Evolutionary conservation across 2,888 invertebrate genomes (phyloP).

Genomic region (Cheilosia pagana): DNA sequence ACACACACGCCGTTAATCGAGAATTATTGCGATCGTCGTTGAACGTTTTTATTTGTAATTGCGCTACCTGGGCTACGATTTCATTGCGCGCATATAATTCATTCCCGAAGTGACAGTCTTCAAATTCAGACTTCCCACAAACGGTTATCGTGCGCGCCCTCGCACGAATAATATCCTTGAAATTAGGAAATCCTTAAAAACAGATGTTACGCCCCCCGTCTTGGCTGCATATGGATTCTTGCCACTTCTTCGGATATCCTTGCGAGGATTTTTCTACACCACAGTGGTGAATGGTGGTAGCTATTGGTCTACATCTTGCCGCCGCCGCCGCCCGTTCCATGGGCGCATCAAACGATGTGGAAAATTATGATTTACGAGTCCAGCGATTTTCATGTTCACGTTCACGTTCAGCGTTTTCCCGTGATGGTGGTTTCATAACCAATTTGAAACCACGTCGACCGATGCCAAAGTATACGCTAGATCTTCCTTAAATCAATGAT

Average conservation of each 20-base stretch:
- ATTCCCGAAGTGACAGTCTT: conserved; percentile 67
- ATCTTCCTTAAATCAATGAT: conserved; percentile 74
- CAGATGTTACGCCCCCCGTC: conserved; percentile 69
- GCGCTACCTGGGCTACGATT: conserved; percentile 70
- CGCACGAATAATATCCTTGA: conserved; percentile 73
- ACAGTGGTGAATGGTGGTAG: conserved; percentile 2
- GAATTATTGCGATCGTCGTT: conserved; percentile 64
- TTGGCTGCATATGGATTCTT: conserved; percentile 57
- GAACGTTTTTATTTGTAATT: conserved; percentile 65
- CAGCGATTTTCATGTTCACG: conserved; percentile 45
- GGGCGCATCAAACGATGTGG: conserved; percentile 76
- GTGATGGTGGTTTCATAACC: conserved; percentile 38
- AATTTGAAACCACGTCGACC: conserved; percentile 47
- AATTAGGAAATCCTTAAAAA: conserved; percentile 73
- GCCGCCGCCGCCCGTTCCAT: conserved; percentile 44
- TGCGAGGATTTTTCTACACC: conserved; percentile 11
- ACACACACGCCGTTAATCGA: conserved; percentile 61
- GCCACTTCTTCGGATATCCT: conserved; percentile 49
- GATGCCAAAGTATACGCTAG: conserved; percentile 37
- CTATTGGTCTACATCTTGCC: conserved; percentile 49
- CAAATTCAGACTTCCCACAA: conserved; percentile 63
- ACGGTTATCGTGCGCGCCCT: conserved; percentile 19
- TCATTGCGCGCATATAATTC: conserved; percentile 72
- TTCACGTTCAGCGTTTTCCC: conserved; percentile 17
- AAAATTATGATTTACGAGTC: conserved; percentile 76